These are phyloP conservation scores for Megalops atlanticus DNA, from an alignment of 2,113 vertebrate genomes.

Conservation along the genomic window DNA sequence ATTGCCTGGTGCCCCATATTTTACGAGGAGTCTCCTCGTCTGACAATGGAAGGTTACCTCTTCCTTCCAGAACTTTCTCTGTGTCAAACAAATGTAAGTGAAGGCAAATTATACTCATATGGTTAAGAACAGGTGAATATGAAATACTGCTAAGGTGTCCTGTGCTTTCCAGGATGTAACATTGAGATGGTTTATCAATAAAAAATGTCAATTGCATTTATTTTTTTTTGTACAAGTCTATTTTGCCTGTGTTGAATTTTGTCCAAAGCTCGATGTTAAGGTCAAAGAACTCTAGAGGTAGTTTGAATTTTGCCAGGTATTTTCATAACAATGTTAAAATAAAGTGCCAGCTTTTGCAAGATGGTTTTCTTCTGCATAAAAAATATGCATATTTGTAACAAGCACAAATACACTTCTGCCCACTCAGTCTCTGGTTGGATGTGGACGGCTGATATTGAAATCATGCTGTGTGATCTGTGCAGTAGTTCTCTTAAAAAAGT, in stretches of 20 bases:
- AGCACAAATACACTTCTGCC: background rate
- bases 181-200: background rate
- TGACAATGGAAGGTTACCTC: background rate
- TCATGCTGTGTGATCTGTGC: background rate
- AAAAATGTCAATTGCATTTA: background rate
- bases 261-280: background rate
- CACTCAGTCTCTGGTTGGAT: background rate
- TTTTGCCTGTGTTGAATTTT: background rate
- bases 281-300: background rate
- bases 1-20: background rate
- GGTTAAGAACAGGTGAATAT: background rate
- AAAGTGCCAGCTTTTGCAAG: background rate
- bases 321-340: background rate
- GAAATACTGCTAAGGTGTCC: background rate
- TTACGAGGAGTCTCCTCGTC: background rate
- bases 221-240: background rate
- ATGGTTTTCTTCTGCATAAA: background rate
- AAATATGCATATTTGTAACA: background rate
- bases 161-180: background rate
- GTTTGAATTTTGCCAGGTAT: background rate
- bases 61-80: background rate
- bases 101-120: background rate
- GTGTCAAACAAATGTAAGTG: background rate
- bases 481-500: background rate
- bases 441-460: background rate